Evolutionary conservation across 2,113 vertebrate species (phyloP).

Genomic region (Rallus limicola): DNA sequence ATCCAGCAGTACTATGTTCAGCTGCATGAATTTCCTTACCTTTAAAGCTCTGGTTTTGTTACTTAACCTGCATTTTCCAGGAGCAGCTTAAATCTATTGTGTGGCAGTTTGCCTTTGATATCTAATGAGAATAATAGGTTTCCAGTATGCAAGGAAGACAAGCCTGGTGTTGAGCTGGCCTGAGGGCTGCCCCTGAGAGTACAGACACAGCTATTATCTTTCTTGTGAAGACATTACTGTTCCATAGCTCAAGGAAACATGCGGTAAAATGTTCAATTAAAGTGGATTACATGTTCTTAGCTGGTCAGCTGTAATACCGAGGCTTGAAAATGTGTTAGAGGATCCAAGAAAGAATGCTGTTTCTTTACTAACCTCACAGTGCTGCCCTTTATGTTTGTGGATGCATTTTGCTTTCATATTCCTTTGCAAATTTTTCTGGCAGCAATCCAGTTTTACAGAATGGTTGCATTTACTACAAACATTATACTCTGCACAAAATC

Average conservation of each 20-base stretch:
- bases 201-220: constrained; percentile 25
- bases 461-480: not conserved
- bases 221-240: constrained; percentile 10
- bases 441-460: not conserved
- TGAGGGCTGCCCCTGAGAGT: constrained; percentile 36
- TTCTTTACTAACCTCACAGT: not conserved
- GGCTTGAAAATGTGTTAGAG: not conserved
- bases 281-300: constrained; percentile 44
- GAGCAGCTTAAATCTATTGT: not conserved
- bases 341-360: not conserved
- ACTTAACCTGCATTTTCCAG: constrained; percentile 38
- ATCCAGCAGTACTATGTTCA: not conserved
- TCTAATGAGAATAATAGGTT: constrained; percentile 34
- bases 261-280: constrained; percentile 52
- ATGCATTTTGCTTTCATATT: constrained; percentile 12
- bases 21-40: not conserved
- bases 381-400: not conserved
- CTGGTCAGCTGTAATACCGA: constrained; percentile 26
- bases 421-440: constrained; percentile 10
- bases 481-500: not conserved
- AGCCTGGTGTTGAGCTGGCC: constrained; percentile 6
- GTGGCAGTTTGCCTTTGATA: not conserved
- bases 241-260: constrained; percentile 17
- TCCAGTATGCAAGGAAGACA: not conserved
- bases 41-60: not conserved